Percentiles rank a stretch among this genome's conserved stretches.
Evolutionary conservation across 2,113 vertebrate species (phyloP).

Genomic region (Cynoglossus semilaevis): DNA sequence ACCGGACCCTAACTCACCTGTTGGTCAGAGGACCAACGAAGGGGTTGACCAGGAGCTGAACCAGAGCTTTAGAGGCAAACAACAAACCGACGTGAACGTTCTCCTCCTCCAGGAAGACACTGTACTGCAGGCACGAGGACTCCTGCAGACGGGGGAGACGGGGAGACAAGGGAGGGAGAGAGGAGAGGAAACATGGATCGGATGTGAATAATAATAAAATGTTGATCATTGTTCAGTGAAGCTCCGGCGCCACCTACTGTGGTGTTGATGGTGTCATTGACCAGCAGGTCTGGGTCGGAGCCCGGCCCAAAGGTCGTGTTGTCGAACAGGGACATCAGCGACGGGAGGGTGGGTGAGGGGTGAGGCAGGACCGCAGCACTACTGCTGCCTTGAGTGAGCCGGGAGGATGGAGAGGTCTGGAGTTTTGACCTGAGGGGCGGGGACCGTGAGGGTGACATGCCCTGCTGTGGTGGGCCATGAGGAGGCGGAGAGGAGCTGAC

Average conservation of each 20-base stretch:
- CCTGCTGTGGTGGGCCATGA: slow-evolving; percentile 13
- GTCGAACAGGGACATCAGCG: slow-evolving; percentile 72
- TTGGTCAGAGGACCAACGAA: slow-evolving; percentile 83
- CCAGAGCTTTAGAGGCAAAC: slow-evolving; percentile 90
- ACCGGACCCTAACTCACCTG: too few species aligned
- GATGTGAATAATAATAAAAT: fast-evolving
- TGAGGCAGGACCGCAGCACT: not conserved
- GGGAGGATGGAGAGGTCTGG: too few species aligned
- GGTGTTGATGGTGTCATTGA: not conserved
- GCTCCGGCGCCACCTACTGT: slow-evolving; percentile 19
- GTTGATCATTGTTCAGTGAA: too few species aligned
- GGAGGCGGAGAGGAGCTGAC: slow-evolving; percentile 17
- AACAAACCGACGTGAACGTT: slow-evolving; percentile 83
- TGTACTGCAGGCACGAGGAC: slow-evolving; percentile 71
- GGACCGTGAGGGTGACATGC: not conserved
- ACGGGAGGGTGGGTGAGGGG: slow-evolving; percentile 32
- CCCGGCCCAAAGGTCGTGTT: slow-evolving; percentile 49
- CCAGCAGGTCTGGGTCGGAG: fast-evolving
- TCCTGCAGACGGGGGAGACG: slow-evolving; percentile 15
- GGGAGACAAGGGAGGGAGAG: too few species aligned
- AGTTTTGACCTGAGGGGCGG: slow-evolving; percentile 26
- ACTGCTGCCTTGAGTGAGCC: too few species aligned
- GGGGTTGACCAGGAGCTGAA: slow-evolving; percentile 88
- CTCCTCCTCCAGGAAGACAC: slow-evolving; percentile 78
- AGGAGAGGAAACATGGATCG: too few species aligned